Base-by-base conservation (phyloP, 2,888 invertebrate species). In the Drosophila colorata region DNA sequence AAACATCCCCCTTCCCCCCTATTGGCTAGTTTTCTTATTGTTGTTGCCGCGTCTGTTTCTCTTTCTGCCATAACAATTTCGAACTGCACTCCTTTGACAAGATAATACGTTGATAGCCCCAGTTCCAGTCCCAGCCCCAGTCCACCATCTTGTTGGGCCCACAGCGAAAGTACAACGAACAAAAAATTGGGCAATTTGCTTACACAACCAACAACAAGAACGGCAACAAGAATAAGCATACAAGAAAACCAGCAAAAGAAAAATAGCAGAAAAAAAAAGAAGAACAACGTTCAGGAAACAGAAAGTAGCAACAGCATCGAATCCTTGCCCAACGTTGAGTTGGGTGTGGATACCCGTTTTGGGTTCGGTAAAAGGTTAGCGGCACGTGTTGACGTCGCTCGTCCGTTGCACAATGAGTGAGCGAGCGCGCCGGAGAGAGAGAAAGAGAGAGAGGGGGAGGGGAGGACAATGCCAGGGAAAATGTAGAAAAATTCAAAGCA, bases 141-240 rank as follows among this genome's bases (percentile, higher is more conserved):
- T 9, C 28, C 28, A 25, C 2, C 25, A 11, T 18, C 16, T 16
- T 40, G 5, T 33, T 28, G 20, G 16, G 14, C 7, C 37, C 23
- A 11, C 25, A 49, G 33, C 33, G 33, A 33, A 11, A 25, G 37
- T 14, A 14, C 48, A 23, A 20, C 4, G 16, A 11, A 58, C 51
- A 69, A 86, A 70, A 87, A 88, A 83, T 88, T 83, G 83, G 83
- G 86, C 83, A 83, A 83, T 83, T 83, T 83, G 83, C 83, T 83
- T 86, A 82, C 80, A 82, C 77, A 68, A 44, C 63, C 78, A 78
- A 73, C 74, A 75, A 73, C 61, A 74, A 66, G 57, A 48, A 58
- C 28, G 57, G 61, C 57, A 72, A 67, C 67, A 72, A 51, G 59
- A 65, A 52, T 41, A 48, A 59, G 40, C 67, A 67, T 40, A 52